phyloP scores from a whole-genome alignment of 1,140 invertebrate genomes.

The Papilio dardanus region DNA sequence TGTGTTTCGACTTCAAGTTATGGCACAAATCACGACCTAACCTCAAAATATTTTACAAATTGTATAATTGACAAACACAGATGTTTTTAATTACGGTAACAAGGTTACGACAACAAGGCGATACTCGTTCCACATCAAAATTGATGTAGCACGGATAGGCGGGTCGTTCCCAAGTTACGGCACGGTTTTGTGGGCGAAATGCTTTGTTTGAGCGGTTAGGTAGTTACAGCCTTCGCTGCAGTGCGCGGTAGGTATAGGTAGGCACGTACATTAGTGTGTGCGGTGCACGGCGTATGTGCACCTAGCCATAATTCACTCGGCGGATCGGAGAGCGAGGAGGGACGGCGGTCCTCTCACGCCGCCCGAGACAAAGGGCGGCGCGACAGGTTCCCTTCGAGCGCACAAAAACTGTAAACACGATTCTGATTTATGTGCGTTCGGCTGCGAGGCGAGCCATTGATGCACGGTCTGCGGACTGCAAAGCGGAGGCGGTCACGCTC shows the following conservation, averaged over 20 bases:
- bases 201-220: conserved; percentile 79
- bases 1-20: conserved; percentile 46
- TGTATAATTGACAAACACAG: conserved; percentile 70
- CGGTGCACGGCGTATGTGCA: conserved; percentile 71
- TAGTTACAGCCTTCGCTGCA: conserved; percentile 75
- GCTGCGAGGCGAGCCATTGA: conserved; percentile 63
- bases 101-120: conserved; percentile 60
- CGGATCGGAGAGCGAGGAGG: conserved; percentile 60
- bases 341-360: conserved; percentile 56
- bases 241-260: conserved; percentile 66
- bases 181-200: conserved; percentile 75
- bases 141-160: conserved; percentile 65
- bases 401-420: conserved; percentile 79
- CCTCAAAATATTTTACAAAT: conserved; percentile 76
- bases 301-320: conserved; percentile 72
- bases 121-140: conserved; percentile 52
- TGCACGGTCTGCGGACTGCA: conserved; percentile 53
- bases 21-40: conserved; percentile 72
- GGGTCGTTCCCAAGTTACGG: conserved; percentile 54
- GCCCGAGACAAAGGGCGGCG: conserved; percentile 67
- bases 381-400: conserved; percentile 60
- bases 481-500: conserved; percentile 74
- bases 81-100: conserved; percentile 70
- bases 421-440: conserved; percentile 63
- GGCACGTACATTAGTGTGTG: conserved; percentile 72